These are phyloP conservation scores for Motacilla tschutschensis DNA, from an alignment of 2,113 vertebrate species.

Conservation along the genomic window DNA sequence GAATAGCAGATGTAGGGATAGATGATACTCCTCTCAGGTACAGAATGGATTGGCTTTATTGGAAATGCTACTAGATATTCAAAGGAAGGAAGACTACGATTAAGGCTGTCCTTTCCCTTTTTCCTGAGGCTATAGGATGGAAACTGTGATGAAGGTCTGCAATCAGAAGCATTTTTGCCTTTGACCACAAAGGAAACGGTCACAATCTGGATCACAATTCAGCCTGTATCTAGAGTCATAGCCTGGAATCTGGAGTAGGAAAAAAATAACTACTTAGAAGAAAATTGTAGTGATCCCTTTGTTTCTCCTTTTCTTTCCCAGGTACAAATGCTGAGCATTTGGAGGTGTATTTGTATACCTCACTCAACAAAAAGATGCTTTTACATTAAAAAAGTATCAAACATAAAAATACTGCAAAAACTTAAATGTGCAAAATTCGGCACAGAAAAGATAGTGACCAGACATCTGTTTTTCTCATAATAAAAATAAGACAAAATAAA, in stretches of 20 bases:
- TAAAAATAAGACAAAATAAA: neutral
- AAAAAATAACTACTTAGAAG: neutral
- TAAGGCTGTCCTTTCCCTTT: neutral
- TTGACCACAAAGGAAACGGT: neutral
- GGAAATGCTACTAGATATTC: neutral
- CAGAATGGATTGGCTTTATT: neutral
- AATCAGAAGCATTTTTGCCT: neutral
- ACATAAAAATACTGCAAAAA: neutral
- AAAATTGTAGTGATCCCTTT: neutral
- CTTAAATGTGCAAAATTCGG: neutral
- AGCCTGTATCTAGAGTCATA: neutral
- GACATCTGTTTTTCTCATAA: neutral
- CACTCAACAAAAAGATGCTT: neutral
- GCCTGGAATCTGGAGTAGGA: neutral
- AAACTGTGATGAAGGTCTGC: neutral
- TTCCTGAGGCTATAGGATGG: neutral
- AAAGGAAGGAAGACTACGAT: neutral
- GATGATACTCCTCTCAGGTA: neutral
- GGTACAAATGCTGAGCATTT: neutral
- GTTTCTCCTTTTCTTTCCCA: neutral
- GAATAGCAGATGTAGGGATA: constrained; percentile 9
- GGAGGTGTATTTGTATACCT: neutral
- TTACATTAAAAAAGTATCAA: neutral
- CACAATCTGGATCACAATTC: neutral
- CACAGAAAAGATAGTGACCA: neutral